These are phyloP conservation scores for Loxodonta africana DNA, from an alignment of 2,113 vertebrate genomes.

Conservation along the genomic window DNA sequence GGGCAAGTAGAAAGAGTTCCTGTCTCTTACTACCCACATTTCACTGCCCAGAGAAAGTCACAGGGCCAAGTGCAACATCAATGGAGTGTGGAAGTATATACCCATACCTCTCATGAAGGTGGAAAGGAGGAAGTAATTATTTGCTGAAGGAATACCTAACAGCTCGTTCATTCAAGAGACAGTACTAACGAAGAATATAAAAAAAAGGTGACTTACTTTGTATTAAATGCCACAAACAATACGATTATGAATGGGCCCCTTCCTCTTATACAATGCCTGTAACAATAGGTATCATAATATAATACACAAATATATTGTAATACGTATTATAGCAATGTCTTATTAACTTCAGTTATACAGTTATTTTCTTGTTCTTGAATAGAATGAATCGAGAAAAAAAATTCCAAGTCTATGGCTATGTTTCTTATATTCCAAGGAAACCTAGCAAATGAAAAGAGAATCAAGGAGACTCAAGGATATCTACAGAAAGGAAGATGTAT, in stretches of 20 bases:
- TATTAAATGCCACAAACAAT: slow-evolving; percentile 19
- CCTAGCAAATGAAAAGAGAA: background rate
- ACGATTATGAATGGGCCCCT: background rate
- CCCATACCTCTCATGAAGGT: background rate
- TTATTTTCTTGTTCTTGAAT: background rate
- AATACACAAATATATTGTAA: background rate
- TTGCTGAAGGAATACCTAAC: background rate
- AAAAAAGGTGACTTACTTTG: background rate
- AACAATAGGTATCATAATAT: too few relatives aligned
- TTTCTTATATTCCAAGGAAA: background rate
- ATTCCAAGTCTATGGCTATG: background rate
- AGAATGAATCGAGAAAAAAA: background rate
- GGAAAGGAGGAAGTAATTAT: background rate
- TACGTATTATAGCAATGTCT: background rate
- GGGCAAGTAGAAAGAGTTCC: background rate
- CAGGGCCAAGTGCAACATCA: background rate
- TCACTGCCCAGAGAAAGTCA: background rate
- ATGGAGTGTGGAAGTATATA: background rate
- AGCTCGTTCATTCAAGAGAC: background rate
- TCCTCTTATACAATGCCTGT: background rate
- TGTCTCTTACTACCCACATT: background rate
- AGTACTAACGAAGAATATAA: background rate
- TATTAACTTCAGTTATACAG: background rate
- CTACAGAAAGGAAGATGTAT: background rate
- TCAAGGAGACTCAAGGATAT: background rate